Base-by-base conservation (phyloP, 2,888 invertebrate species). In the Xestia ashworthii region DNA sequence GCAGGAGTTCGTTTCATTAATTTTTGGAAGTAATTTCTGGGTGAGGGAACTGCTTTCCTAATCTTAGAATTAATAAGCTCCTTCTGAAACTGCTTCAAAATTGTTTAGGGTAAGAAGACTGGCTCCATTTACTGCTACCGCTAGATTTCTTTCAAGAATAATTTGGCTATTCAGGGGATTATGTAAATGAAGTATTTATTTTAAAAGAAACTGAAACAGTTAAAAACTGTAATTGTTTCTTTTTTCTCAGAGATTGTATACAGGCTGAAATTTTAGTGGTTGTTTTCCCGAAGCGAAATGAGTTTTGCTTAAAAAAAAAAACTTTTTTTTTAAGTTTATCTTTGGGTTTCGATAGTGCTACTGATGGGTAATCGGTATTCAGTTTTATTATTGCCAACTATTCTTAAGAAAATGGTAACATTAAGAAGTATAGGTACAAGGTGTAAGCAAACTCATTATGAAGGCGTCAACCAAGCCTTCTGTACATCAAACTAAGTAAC, bases 1-100 rank as follows among this genome's bases (percentile, higher is more conserved):
- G 71, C 41, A 14, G 50, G 74, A 76, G 65, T 72, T 74, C 70
- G 66, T 84, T 80, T 77, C 19, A 74, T 83, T 81, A 73, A 81
- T 81, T 81, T 78, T 62, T 50, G 76, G 41, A 76, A 75, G 48
- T 73, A 65, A 77, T 80, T 82, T 71, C n/a, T 55, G 46, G 14
- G 38, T 68, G 48, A 14, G 32, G 50, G 16, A 76, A 46, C 38
- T 50, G 44, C 44, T 78, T 41, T 48, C 64, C 19, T 41, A 55
- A 71, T 71, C 53, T 48, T 48, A 22, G n/a, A 48, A 55, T 64
- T 46, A 77, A 32, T 77, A 48, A 55, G 46, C n/a, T 65, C 8
- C 11, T 25, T 64, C 58, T 68, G 9, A 32, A 14, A n/a, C 5
- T 14, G 60, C 14, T 48, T 50, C n/a, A 6, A 60, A n/a, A 50